Percentiles rank a stretch among this genome's conserved stretches.
These are phyloP conservation scores for Bryconaethiops microstoma DNA, from an alignment of 2,797 vertebrate genomes.

Conservation along the genomic window DNA sequence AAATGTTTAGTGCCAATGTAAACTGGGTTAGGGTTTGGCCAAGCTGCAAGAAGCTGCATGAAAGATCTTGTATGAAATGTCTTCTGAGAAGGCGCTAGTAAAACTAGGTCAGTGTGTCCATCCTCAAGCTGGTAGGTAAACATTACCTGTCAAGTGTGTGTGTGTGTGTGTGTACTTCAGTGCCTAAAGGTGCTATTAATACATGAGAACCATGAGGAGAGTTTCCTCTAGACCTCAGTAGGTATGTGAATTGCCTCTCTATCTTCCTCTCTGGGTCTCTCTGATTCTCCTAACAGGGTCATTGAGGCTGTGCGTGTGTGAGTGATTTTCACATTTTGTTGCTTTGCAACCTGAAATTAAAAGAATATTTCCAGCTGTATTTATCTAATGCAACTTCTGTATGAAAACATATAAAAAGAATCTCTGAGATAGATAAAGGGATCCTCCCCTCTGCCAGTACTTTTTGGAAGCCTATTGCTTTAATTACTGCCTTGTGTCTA, in stretches of 20 bases:
- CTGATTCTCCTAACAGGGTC: background rate
- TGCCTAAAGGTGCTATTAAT: conserved; percentile 62
- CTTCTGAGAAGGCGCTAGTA: background rate
- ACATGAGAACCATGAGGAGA: conserved; percentile 36
- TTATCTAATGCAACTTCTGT: no score
- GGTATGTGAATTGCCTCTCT: conserved; percentile 61
- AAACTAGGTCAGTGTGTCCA: conserved; percentile 23
- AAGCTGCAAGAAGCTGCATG: background rate
- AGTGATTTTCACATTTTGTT: no score
- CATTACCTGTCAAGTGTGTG: conserved; percentile 36
- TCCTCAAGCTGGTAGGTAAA: conserved; percentile 32
- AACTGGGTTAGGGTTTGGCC: background rate
- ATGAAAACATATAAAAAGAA: no score
- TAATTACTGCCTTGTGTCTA: no score
- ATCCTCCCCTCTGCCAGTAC: no score
- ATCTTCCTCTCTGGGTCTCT: conserved; percentile 32
- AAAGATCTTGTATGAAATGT: conserved; percentile 2
- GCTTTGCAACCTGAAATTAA: no score
- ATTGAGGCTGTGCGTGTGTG: background rate
- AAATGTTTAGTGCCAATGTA: background rate
- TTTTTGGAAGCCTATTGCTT: no score
- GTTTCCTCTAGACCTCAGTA: conserved; percentile 26
- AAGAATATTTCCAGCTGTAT: no score
- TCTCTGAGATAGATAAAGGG: no score
- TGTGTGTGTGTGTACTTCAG: background rate